phyloP scores from a whole-genome alignment of 2,797 vertebrate species.

The Spinibarbus caldwelli region DNA sequence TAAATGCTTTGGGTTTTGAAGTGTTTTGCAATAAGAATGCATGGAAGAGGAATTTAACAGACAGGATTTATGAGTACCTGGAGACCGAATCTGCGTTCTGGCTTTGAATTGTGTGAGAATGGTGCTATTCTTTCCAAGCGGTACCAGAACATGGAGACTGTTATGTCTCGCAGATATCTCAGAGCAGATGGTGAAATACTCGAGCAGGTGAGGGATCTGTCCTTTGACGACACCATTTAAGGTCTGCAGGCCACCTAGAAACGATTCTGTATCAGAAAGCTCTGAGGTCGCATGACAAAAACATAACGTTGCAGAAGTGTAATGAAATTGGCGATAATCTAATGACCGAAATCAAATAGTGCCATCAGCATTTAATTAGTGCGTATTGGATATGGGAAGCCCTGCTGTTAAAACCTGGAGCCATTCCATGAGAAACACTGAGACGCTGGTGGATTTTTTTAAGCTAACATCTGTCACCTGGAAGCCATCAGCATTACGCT shows the following conservation, averaged over 20 bases:
- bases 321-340: constrained; percentile 56
- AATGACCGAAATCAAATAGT: constrained; percentile 66
- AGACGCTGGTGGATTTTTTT: constrained; percentile 64
- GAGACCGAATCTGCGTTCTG: constrained; percentile 44
- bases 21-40: background rate
- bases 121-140: constrained; percentile 21
- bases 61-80: constrained; percentile 46
- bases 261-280: background rate
- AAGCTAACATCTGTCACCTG: constrained; percentile 69
- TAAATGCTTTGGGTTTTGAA: constrained; percentile 4
- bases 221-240: constrained; percentile 40
- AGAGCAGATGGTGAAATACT: constrained; percentile 60
- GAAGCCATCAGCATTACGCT: constrained; percentile 52
- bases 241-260: constrained; percentile 35
- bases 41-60: constrained; percentile 35
- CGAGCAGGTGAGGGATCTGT: constrained; percentile 45
- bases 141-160: constrained; percentile 39
- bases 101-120: constrained; percentile 33
- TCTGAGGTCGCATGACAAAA: constrained; percentile 41
- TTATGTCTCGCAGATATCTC: constrained; percentile 44
- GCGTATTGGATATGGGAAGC: constrained; percentile 50
- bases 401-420: constrained; percentile 49
- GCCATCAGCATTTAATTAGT: constrained; percentile 66
- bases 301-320: constrained; percentile 5
- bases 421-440: constrained; percentile 53